Percentiles rank a stretch among this genome's conserved stretches.
These are phyloP conservation scores for Adelges cooleyi DNA, from an alignment of 1,140 invertebrate species.

Conservation along the genomic window DNA sequence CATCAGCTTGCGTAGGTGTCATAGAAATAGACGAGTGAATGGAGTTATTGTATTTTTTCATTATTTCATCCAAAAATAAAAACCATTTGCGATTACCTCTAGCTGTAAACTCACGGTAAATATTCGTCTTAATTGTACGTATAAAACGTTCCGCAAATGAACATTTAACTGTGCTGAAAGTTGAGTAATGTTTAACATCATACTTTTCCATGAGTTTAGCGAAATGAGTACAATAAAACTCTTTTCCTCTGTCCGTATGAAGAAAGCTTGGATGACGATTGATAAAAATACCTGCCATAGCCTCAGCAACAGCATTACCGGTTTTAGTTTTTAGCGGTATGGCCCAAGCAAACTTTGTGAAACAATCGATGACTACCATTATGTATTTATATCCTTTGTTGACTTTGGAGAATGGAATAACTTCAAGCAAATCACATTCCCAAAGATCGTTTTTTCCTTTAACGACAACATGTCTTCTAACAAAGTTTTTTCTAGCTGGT, in stretches of 20 bases:
- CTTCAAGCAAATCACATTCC: slow-evolving; percentile 33
- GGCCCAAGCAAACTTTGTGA: slow-evolving; percentile 41
- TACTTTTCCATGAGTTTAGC: slow-evolving; percentile 35
- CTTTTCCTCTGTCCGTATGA: slow-evolving; percentile 30
- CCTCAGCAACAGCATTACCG: slow-evolving; percentile 34
- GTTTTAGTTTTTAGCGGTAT: slow-evolving; percentile 41
- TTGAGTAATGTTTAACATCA: slow-evolving; percentile 36
- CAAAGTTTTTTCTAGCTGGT: slow-evolving; percentile 31
- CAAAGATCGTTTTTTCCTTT: slow-evolving; percentile 30
- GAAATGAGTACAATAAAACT: slow-evolving; percentile 37
- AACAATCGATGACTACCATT: slow-evolving; percentile 41
- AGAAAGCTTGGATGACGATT: slow-evolving; percentile 12
- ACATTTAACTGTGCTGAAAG: slow-evolving; percentile 38
- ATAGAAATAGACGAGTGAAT: not conserved
- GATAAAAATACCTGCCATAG: slow-evolving; percentile 33
- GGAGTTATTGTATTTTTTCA: not conserved
- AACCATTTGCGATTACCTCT: not conserved
- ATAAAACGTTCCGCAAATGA: slow-evolving; percentile 39
- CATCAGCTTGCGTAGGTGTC: not conserved
- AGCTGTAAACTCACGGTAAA: not conserved
- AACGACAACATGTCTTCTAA: slow-evolving; percentile 24
- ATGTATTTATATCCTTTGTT: slow-evolving; percentile 41
- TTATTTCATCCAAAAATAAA: not conserved
- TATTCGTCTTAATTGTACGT: slow-evolving; percentile 37
- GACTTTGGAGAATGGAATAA: slow-evolving; percentile 35